Evolutionary conservation across 2,797 vertebrate species (phyloP).

Genomic region (Pipistrellus pygmaeus): DNA sequence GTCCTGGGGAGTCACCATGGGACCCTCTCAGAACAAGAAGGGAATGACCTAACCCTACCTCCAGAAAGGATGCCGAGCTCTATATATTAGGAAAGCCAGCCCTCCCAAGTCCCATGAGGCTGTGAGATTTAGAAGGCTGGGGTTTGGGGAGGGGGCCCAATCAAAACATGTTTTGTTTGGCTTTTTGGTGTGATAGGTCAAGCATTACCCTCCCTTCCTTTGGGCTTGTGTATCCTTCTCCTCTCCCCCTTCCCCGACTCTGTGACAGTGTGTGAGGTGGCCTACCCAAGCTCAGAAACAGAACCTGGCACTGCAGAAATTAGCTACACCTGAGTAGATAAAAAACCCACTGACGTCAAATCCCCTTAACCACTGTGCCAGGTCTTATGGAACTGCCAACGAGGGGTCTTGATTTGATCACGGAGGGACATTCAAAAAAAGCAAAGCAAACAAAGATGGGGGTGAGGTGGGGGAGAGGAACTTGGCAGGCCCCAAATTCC

Average conservation of each 20-base stretch:
- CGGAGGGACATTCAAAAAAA: conserved; percentile 19
- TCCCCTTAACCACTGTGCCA: neutral
- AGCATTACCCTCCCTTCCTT: neutral
- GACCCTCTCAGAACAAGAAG: conserved; percentile 7
- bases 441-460: conserved; percentile 67
- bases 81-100: conserved; percentile 65
- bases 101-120: neutral
- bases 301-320: conserved; percentile 59
- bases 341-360: conserved; percentile 72
- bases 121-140: neutral
- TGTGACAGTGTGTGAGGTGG: neutral
- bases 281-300: conserved; percentile 29
- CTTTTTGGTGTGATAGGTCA: conserved; percentile 48
- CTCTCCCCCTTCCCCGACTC: neutral
- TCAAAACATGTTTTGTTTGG: conserved; percentile 76
- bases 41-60: neutral
- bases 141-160: conserved; percentile 34
- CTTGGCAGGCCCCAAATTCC: conserved; percentile 32
- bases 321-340: conserved; percentile 79
- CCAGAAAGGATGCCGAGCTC: neutral
- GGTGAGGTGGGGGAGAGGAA: neutral
- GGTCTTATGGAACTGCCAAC: conserved; percentile 61
- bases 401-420: conserved; percentile 58
- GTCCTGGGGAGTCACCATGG: neutral
- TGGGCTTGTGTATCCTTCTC: neutral